phyloP scores from a whole-genome alignment of 2,113 vertebrate genomes.

The Taurulus bubalis region DNA sequence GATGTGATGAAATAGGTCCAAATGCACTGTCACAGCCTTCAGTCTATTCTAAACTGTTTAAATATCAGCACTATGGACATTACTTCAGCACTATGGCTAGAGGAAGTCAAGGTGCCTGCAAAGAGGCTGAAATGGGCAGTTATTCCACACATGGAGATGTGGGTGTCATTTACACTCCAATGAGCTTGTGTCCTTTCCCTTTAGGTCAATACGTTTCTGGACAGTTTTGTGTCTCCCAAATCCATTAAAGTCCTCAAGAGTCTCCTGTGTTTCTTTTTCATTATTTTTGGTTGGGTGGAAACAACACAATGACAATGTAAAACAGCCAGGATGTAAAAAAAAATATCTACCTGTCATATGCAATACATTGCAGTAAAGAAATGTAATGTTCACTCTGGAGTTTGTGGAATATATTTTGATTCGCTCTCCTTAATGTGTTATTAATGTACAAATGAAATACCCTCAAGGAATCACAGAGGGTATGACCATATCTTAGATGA shows the following conservation, averaged over 20 bases:
- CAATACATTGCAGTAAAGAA: slow-evolving; percentile 33
- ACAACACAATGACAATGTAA: slow-evolving; percentile 12
- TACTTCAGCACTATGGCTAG: slow-evolving; percentile 25
- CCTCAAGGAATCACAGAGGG: slow-evolving; percentile 59
- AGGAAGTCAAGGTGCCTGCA: slow-evolving; percentile 42
- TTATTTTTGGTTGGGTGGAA: not conserved
- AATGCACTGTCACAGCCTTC: slow-evolving; percentile 35
- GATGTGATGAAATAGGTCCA: slow-evolving; percentile 44
- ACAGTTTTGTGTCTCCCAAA: slow-evolving; percentile 34
- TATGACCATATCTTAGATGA: slow-evolving; percentile 62
- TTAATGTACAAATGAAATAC: slow-evolving; percentile 63
- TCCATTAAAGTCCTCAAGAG: slow-evolving; percentile 52
- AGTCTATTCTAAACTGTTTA: not conserved
- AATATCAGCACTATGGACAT: slow-evolving; percentile 23
- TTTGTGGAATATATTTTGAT: slow-evolving; percentile 34
- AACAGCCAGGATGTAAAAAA: slow-evolving; percentile 15
- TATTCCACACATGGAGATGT: slow-evolving; percentile 32
- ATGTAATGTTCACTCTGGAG: slow-evolving; percentile 27
- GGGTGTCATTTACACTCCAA: slow-evolving; percentile 41
- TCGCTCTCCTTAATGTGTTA: slow-evolving; percentile 48
- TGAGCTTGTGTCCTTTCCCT: slow-evolving; percentile 36
- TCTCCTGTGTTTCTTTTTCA: slow-evolving; percentile 20
- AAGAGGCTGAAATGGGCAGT: slow-evolving; percentile 39
- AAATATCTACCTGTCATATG: slow-evolving; percentile 2
- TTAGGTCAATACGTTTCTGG: slow-evolving; percentile 47